phyloP scores from a whole-genome alignment of 2,113 vertebrate genomes.

The Anhinga anhinga region DNA sequence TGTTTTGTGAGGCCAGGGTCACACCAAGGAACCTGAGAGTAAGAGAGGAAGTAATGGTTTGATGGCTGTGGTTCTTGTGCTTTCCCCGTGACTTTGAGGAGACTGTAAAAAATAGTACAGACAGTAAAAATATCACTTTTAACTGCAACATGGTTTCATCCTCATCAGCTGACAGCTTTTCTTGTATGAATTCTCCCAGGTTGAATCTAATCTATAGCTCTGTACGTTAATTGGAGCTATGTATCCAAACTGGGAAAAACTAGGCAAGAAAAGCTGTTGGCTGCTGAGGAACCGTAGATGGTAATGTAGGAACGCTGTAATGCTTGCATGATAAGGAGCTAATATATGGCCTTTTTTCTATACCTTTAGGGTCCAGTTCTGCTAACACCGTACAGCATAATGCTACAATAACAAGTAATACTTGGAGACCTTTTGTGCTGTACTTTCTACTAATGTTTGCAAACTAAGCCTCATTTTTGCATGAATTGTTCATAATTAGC shows the following conservation, averaged over 20 bases:
- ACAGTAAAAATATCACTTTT: neutral
- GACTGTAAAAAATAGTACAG: neutral
- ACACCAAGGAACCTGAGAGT: neutral
- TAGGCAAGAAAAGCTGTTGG: neutral
- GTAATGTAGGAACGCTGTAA: neutral
- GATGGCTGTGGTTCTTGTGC: neutral
- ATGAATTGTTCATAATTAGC: neutral
- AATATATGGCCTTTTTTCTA: no score
- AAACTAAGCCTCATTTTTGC: neutral
- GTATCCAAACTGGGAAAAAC: neutral
- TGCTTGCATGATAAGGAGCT: accelerated
- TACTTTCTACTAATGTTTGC: neutral
- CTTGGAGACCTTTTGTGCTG: neutral
- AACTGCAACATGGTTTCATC: neutral
- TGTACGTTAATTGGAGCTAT: neutral
- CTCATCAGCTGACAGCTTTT: neutral
- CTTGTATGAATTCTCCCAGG: neutral
- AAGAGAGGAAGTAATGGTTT: neutral
- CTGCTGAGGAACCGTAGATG: neutral
- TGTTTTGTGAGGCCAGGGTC: neutral
- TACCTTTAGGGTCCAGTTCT: neutral
- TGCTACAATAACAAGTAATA: neutral
- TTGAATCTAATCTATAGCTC: neutral
- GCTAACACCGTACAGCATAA: neutral
- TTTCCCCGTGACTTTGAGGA: neutral